Evolutionary conservation across 2,888 invertebrate species (phyloP).

Genomic region (Eupsilia transversa): DNA sequence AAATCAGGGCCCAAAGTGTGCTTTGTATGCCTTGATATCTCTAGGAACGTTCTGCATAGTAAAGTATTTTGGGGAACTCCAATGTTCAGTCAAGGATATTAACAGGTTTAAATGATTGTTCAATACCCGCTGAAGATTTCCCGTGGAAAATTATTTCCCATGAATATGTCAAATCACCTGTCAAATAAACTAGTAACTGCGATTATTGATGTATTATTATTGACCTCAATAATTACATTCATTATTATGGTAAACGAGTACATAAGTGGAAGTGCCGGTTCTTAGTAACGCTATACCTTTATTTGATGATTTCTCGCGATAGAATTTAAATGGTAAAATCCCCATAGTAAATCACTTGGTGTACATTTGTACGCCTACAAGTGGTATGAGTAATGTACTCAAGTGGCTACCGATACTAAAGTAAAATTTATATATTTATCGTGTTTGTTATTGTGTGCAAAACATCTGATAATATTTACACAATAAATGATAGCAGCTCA

Average conservation of each 20-base stretch:
- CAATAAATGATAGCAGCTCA: constrained; percentile 14
- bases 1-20: not conserved
- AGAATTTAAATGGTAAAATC: constrained; percentile 41
- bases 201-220: constrained; percentile 48
- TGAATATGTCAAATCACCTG: constrained; percentile 52
- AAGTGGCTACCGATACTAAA: constrained; percentile 40
- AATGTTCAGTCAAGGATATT: not conserved
- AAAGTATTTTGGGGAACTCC: constrained; percentile 25
- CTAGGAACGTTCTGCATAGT: not conserved
- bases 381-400: constrained; percentile 41
- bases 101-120: not conserved
- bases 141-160: constrained; percentile 37
- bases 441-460: constrained; percentile 19
- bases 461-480: constrained; percentile 29
- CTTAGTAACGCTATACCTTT: constrained; percentile 52
- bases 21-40: not conserved
- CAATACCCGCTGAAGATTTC: constrained; percentile 28
- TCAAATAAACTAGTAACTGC: constrained; percentile 24
- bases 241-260: constrained; percentile 50
- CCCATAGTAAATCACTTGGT: constrained; percentile 36
- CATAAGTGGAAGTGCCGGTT: constrained; percentile 47
- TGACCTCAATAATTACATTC: constrained; percentile 44
- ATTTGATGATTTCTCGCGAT: constrained; percentile 52
- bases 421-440: constrained; percentile 16
- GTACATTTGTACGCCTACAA: constrained; percentile 26